Conservation (phyloP, 2,888 invertebrate species). For the Tholera decimalis region DNA sequence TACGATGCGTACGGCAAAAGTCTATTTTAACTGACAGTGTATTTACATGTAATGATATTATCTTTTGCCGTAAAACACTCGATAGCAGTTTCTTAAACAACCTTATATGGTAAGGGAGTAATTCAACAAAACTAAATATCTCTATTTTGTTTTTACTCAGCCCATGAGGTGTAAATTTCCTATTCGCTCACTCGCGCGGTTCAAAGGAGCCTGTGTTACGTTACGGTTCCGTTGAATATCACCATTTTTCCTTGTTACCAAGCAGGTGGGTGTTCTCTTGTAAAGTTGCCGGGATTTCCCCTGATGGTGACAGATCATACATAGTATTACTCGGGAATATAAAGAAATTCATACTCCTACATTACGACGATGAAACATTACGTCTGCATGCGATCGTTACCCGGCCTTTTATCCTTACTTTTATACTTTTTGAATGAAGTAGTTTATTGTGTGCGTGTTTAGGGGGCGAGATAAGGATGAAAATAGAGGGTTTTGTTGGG, state of each 20-base stretch:
- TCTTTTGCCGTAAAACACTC: background rate
- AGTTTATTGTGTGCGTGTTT: slow-evolving; percentile 59
- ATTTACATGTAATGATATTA: no score
- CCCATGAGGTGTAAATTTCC: slow-evolving; percentile 62
- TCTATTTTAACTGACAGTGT: no score
- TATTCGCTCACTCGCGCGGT: slow-evolving; percentile 63
- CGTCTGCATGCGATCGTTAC: slow-evolving; percentile 51
- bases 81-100: no score
- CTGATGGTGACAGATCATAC: slow-evolving; percentile 80
- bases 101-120: no score
- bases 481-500: slow-evolving; percentile 36
- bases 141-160: background rate
- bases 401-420: slow-evolving; percentile 45
- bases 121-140: background rate
- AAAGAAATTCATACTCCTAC: slow-evolving; percentile 58
- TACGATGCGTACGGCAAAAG: no score
- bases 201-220: slow-evolving; percentile 72
- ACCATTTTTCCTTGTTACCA: slow-evolving; percentile 79
- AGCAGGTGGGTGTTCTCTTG: slow-evolving; percentile 73
- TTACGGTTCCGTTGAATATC: slow-evolving; percentile 70
- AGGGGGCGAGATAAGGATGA: slow-evolving; percentile 34
- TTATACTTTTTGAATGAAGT: slow-evolving; percentile 60
- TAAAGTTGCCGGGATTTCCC: slow-evolving; percentile 77
- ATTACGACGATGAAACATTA: slow-evolving; percentile 50
- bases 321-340: slow-evolving; percentile 67